Percentiles rank a stretch among this genome's conserved stretches.
Evolutionary conservation across 2,888 invertebrate genomes (phyloP).

Genomic region (Drosophila kanekoi): DNA sequence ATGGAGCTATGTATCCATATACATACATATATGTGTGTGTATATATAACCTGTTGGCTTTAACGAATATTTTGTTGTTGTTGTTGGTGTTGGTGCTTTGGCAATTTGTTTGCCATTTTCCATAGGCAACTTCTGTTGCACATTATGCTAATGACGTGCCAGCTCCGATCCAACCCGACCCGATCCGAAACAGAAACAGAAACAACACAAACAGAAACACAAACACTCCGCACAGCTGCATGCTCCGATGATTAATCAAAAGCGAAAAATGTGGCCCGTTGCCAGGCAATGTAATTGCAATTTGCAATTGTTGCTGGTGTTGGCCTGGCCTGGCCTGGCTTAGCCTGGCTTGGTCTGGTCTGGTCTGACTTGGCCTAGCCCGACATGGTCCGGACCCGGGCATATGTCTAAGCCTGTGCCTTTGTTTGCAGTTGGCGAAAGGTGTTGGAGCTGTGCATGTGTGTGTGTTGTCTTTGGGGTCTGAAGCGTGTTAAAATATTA

Average conservation of each 20-base stretch:
- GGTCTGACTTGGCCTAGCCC: conserved; percentile 29
- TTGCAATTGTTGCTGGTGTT: conserved; percentile 63
- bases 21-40: neutral
- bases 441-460: conserved; percentile 57
- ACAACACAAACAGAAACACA: conserved; percentile 20
- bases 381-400: conserved; percentile 35
- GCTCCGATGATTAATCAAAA: conserved; percentile 76
- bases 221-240: conserved; percentile 56
- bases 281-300: conserved; percentile 70
- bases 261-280: conserved; percentile 63
- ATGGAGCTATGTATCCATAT: conserved; percentile 8
- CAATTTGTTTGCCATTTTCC: conserved; percentile 78
- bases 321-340: conserved; percentile 18
- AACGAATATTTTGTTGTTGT: conserved; percentile 12
- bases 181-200: conserved; percentile 33
- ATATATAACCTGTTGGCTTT: conserved; percentile 62
- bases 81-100: conserved; percentile 47
- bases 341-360: conserved; percentile 19
- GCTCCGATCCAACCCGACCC: conserved; percentile 41
- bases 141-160: conserved; percentile 79
- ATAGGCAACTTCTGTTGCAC: conserved; percentile 77
- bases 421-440: conserved; percentile 71
- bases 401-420: conserved; percentile 38
- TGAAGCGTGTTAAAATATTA: conserved; percentile 54
- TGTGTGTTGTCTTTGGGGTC: conserved; percentile 22